A percentile compares a stretch with the other conserved stretches of the same genome.
Conservation (phyloP, 1,140 invertebrate species). For the Drosophila carrolli region DNA sequence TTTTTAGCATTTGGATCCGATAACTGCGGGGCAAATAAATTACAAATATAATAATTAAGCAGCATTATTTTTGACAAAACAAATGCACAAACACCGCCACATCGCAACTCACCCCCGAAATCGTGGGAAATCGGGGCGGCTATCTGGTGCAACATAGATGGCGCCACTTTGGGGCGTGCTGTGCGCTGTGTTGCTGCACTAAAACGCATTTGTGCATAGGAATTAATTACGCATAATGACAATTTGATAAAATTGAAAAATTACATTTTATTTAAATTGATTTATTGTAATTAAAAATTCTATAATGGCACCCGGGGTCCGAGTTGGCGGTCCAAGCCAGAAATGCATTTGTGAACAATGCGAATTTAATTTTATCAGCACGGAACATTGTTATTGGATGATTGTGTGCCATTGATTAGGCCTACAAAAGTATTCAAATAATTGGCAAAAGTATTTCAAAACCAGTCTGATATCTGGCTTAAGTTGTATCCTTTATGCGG, state of each 20-base stretch:
- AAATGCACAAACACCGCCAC: constrained; percentile 46
- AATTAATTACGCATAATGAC: constrained; percentile 84
- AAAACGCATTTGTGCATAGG: constrained; percentile 81
- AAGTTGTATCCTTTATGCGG: not conserved
- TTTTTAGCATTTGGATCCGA: constrained; percentile 76
- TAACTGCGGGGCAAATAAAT: constrained; percentile 77
- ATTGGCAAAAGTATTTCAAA: constrained; percentile 19
- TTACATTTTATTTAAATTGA: constrained; percentile 82
- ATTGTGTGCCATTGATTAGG: constrained; percentile 44
- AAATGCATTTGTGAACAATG: constrained; percentile 36
- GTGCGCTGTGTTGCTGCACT: constrained; percentile 23
- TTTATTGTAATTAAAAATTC: constrained; percentile 83
- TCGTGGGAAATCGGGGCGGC: constrained; percentile 26
- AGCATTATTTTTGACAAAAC: constrained; percentile 82
- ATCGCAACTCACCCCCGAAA: not conserved
- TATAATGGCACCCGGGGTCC: constrained; percentile 45
- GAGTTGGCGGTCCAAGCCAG: constrained; percentile 26
- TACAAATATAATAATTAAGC: constrained; percentile 83
- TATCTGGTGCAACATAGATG: constrained; percentile 21
- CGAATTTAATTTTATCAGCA: constrained; percentile 47
- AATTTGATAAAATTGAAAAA: constrained; percentile 84
- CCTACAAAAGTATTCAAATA: constrained; percentile 43
- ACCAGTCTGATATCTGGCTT: not conserved
- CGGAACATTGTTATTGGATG: constrained; percentile 22
- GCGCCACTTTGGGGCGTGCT: constrained; percentile 25